These are phyloP conservation scores for Prinia subflava DNA, from an alignment of 2,113 vertebrate species.

Conservation along the genomic window DNA sequence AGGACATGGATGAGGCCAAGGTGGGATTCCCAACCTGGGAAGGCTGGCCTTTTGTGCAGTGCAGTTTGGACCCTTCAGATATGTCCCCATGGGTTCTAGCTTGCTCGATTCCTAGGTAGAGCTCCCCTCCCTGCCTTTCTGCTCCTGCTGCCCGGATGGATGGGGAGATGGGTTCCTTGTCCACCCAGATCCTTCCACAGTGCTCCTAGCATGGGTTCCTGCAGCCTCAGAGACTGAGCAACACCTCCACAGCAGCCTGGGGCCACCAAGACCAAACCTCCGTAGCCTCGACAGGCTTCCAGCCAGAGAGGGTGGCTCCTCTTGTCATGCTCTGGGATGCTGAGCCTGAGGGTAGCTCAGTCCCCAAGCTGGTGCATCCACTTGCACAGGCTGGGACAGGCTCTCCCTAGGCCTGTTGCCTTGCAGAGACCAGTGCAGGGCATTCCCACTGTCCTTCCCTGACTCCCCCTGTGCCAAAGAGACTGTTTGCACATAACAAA, in stretches of 20 bases:
- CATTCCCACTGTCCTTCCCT: background rate
- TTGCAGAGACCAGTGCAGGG: background rate
- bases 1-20: background rate
- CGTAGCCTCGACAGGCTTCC: fast-evolving
- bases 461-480: background rate
- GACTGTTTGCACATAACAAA: background rate
- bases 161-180: background rate
- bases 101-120: background rate
- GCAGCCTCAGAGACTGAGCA: background rate
- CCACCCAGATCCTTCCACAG: fast-evolving
- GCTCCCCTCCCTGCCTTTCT: background rate
- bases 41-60: fast-evolving
- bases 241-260: background rate
- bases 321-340: no score
- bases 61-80: background rate
- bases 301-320: background rate
- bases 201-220: background rate
- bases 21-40: background rate
- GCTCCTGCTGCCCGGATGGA: fast-evolving
- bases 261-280: background rate
- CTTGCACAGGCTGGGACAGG: background rate
- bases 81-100: background rate
- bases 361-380: background rate
- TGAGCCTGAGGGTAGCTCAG: background rate
- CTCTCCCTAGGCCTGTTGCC: background rate